Percentiles rank a stretch among this genome's conserved stretches.
Conservation (phyloP, 2,797 vertebrate genomes). For the Adelosebastes latens region DNA sequence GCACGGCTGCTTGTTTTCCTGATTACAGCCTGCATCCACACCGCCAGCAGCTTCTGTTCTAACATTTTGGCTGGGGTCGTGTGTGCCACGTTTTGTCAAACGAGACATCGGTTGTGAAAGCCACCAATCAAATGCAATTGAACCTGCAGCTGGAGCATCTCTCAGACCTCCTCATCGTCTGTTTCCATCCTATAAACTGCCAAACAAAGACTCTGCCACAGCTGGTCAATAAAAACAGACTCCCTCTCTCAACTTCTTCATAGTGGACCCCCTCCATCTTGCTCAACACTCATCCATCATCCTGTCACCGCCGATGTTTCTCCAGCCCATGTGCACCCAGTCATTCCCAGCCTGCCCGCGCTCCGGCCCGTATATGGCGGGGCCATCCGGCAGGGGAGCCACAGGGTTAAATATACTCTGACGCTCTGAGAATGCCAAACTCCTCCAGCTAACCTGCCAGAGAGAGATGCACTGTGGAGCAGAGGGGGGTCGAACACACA, state of each 20-base stretch:
- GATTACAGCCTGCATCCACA: constrained; percentile 1
- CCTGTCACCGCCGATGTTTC: constrained; percentile 64
- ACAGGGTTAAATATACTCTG: constrained; percentile 80
- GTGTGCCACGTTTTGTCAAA: neutral
- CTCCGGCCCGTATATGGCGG: constrained; percentile 77
- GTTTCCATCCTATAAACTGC: neutral
- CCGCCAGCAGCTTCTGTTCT: neutral
- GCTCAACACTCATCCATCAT: constrained; percentile 62
- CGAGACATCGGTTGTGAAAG: neutral
- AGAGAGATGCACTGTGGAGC: constrained; percentile 35
- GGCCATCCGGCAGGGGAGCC: constrained; percentile 69
- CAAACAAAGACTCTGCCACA: neutral
- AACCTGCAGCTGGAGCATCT: neutral
- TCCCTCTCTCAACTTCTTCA: constrained; percentile 27
- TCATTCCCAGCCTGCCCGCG: constrained; percentile 37
- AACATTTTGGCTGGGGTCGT: neutral
- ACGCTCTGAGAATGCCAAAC: constrained; percentile 62
- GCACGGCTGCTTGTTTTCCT: constrained; percentile 44
- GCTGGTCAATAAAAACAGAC: constrained; percentile 9
- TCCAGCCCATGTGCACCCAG: constrained; percentile 30
- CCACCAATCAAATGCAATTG: neutral
- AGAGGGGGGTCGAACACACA: neutral
- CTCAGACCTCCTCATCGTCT: neutral
- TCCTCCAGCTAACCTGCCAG: constrained; percentile 55
- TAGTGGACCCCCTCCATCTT: constrained; percentile 46